A percentile compares a stretch with the other conserved stretches of the same genome.
Conservation (phyloP, 2,113 vertebrate species). For the Plecotus auritus region DNA sequence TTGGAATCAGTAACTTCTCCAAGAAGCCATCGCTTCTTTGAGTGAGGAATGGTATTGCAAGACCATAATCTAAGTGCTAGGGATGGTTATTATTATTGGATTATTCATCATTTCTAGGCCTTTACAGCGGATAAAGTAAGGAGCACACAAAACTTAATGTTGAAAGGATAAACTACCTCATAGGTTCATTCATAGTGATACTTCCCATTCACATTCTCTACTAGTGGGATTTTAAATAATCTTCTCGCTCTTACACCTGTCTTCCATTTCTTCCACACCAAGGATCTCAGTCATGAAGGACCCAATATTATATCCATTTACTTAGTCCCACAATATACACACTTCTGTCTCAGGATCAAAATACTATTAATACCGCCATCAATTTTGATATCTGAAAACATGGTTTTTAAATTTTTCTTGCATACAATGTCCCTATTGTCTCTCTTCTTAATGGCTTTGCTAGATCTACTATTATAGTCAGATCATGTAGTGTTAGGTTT, state of each 20-base stretch:
- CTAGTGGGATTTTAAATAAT: not conserved
- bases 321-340: not conserved
- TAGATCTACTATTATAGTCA: not conserved
- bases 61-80: not conserved
- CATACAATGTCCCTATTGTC: not conserved
- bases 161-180: not conserved
- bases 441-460: not conserved
- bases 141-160: not conserved
- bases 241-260: not conserved
- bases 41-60: not conserved
- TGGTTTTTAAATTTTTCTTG: not conserved
- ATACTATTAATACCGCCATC: not conserved
- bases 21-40: not conserved
- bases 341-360: not conserved
- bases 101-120: not conserved
- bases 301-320: too few species aligned
- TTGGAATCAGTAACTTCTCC: not conserved
- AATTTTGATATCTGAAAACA: not conserved
- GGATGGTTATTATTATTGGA: too few species aligned
- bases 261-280: not conserved
- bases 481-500: not conserved
- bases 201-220: not conserved
- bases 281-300: not conserved
- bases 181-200: not conserved
- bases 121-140: not conserved